Evolutionary conservation across 1,140 invertebrate species (phyloP).

Genomic region (Drosophila sucinea): DNA sequence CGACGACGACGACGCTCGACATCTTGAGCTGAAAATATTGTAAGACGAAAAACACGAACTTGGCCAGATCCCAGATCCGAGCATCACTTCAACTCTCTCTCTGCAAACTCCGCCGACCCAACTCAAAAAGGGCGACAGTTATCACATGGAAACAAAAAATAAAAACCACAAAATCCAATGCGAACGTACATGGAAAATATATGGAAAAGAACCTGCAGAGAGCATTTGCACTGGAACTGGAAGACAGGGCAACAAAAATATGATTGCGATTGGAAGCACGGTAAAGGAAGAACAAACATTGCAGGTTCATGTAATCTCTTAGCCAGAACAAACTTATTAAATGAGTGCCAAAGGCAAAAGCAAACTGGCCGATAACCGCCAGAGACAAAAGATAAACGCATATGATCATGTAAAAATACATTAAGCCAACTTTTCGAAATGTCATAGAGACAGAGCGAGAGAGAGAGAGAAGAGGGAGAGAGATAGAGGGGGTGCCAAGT

Average conservation of each 20-base stretch:
- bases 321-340: constrained; percentile 81
- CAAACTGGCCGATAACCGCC: constrained; percentile 61
- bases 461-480: constrained; percentile 2
- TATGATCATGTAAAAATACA: constrained; percentile 82
- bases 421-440: constrained; percentile 58
- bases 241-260: constrained; percentile 49
- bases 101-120: constrained; percentile 26
- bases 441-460: constrained; percentile 18
- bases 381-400: constrained; percentile 78
- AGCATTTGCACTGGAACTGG: not conserved
- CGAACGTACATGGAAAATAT: constrained; percentile 10
- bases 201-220: constrained; percentile 2
- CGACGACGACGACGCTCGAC: constrained; percentile 26
- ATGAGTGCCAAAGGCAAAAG: constrained; percentile 72
- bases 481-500: constrained; percentile 13
- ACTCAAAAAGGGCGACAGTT: constrained; percentile 55
- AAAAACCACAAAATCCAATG: not conserved
- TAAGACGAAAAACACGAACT: constrained; percentile 56
- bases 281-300: constrained; percentile 55
- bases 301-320: constrained; percentile 83
- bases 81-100: not conserved
- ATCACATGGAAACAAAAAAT: constrained; percentile 19
- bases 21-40: constrained; percentile 41
- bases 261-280: constrained; percentile 68
- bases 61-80: not conserved